phyloP scores from a whole-genome alignment of 2,797 vertebrate genomes.

The Tenualosa ilisha region DNA sequence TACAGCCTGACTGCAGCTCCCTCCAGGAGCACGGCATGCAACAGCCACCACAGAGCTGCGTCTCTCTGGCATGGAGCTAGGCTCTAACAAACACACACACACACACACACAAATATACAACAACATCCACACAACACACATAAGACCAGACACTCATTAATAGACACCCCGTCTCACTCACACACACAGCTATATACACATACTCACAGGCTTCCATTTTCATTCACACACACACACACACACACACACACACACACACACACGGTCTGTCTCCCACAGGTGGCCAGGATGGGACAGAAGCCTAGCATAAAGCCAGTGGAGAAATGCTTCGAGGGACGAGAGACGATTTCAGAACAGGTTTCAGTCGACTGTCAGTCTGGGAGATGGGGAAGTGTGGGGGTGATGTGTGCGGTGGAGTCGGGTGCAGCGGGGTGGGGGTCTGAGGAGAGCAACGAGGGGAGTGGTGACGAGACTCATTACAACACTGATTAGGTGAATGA shows the following conservation, averaged over 20 bases:
- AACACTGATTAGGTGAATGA: neutral
- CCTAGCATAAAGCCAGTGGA: neutral
- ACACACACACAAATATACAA: neutral
- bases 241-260: neutral
- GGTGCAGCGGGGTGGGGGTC: neutral
- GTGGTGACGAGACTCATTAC: neutral
- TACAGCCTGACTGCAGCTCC: conserved; percentile 35
- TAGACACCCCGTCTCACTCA: neutral
- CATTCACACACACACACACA: too few species aligned
- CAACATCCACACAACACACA: neutral
- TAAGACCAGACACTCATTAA: neutral
- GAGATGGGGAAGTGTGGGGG: neutral
- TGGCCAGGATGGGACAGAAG: neutral
- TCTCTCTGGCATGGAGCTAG: neutral
- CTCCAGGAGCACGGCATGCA: neutral
- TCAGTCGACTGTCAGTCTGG: neutral
- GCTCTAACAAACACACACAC: neutral
- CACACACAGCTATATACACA: too few species aligned
- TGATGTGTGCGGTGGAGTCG: neutral
- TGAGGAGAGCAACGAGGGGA: neutral
- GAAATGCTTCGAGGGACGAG: neutral
- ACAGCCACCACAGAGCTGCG: neutral
- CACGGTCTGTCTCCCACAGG: neutral
- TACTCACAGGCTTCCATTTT: too few species aligned
- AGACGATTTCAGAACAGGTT: neutral